A percentile compares a stretch with the other conserved stretches of the same genome.
phyloP scores from a whole-genome alignment of 2,113 vertebrate species.

The Sylvia atricapilla region DNA sequence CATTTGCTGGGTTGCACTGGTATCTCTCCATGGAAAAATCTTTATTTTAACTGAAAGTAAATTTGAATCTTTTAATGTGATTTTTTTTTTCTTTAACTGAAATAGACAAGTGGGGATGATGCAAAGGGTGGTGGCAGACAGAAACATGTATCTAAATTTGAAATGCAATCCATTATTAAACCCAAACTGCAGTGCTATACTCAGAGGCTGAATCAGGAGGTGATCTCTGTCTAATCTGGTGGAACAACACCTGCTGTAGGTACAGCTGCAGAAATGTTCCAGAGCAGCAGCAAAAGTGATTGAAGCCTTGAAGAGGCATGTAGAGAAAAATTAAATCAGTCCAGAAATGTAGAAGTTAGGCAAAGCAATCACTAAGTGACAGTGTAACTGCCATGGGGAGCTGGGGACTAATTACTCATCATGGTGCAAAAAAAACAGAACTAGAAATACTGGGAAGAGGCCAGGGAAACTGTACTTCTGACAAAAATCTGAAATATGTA shows the following conservation, averaged over 20 bases:
- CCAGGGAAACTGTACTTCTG: neutral
- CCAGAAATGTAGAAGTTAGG: neutral
- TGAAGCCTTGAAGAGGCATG: neutral
- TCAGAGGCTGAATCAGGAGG: neutral
- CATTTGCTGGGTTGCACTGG: neutral
- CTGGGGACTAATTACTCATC: slow-evolving; percentile 10
- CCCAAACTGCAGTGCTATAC: neutral
- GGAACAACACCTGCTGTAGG: neutral
- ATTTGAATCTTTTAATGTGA: neutral
- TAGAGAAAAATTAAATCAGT: neutral
- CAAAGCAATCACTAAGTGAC: neutral
- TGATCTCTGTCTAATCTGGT: neutral
- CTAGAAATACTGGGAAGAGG: neutral
- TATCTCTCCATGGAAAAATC: neutral
- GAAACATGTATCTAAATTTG: neutral
- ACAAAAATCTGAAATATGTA: neutral
- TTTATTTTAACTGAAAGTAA: neutral
- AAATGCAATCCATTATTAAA: neutral
- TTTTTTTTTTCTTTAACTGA: neutral
- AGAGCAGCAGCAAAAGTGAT: neutral
- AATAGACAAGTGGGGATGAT: neutral
- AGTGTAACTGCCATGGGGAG: neutral
- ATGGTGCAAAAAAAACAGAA: neutral
- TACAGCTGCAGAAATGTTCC: neutral
- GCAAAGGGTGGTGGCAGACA: neutral